Base-by-base conservation (phyloP, 2,113 vertebrate species). In the Rattus norvegicus region DNA sequence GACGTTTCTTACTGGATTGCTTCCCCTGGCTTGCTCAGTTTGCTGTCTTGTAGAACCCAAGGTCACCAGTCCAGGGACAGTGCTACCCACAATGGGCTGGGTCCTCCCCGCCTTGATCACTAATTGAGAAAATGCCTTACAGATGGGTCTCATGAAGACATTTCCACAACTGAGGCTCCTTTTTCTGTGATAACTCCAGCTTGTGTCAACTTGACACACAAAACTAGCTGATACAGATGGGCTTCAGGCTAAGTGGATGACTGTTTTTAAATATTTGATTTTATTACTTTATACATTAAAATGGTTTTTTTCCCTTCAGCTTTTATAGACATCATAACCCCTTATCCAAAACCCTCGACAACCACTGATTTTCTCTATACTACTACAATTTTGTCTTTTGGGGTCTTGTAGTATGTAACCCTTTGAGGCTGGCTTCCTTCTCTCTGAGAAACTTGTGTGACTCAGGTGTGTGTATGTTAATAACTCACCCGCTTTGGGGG, bases 381-480 rank as follows among this genome's bases (percentile, higher is more conserved):
- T 63, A 69, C 33, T 54, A 13, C 22, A 30, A 52, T 87, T 67
- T 73, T 93, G 10, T 89, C n/a, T 65, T 96, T 77, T 39, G 56
- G 72, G 49, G 4, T 33, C 52, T 1, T 26, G 4, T 14, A 56
- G 12, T 36, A 22, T 17, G 12, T 54, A 47, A 87, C 49, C 79
- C 49, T 95, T 30, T 12, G 59, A 89, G 77, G 19, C 36, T 54
- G 61, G 8, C 47, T 76, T 43, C 67, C 54, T 22, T 86, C 47
- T 43, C 14, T 91, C 61, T 63, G 61, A 9, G 33, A 11, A 8
- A 19, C n/a, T 70, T 88, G 76, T 49, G 83, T 70, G 72, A 52
- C 47, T 16, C 19, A 20, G 28, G 47, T 52, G 0, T 61, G 14
- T 5, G 1, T n/a, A 24, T 28, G 0, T 26, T 22, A 36, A 65